Percentiles rank a stretch among this genome's conserved stretches.
Conservation (phyloP, 2,797 vertebrate genomes). For the Oryzias dopingdopingensis region DNA sequence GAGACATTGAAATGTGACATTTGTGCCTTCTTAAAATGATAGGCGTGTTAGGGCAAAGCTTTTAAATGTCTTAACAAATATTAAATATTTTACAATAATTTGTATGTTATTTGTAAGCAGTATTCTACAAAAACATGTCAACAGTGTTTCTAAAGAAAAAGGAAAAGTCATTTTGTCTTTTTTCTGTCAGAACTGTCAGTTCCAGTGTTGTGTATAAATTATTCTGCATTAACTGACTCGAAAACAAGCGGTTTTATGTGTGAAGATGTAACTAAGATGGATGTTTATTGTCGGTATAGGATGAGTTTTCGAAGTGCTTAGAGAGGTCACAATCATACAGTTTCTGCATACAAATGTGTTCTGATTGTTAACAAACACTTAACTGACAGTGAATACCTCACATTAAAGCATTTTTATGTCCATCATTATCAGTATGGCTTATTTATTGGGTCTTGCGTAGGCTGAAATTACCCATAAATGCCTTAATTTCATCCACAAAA, state of each 20-base stretch:
- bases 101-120: constrained; percentile 30
- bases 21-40: constrained; percentile 51
- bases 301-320: constrained; percentile 20
- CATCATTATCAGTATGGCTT: constrained; percentile 7
- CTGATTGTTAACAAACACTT: constrained; percentile 47
- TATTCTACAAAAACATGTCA: constrained; percentile 2
- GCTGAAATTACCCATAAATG: constrained; percentile 2
- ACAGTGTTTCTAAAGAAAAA: constrained; percentile 30
- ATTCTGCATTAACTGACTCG: constrained; percentile 4
- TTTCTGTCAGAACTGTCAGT: constrained; percentile 20
- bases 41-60: constrained; percentile 26
- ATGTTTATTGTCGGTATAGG: constrained; percentile 26
- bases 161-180: not conserved
- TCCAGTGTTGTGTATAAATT: constrained; percentile 38
- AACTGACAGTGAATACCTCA: constrained; percentile 63
- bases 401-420: constrained; percentile 58
- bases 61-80: constrained; percentile 32
- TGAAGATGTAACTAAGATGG: constrained; percentile 8
- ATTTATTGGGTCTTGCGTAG: constrained; percentile 9
- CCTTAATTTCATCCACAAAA: constrained; percentile 12
- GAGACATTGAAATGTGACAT: constrained; percentile 29
- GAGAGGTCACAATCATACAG: constrained; percentile 31
- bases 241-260: constrained; percentile 24
- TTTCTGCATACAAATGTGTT: constrained; percentile 31
- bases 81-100: constrained; percentile 3